Conservation (phyloP, 2,888 invertebrate species). For the Sphaerophoria rueppellii region DNA sequence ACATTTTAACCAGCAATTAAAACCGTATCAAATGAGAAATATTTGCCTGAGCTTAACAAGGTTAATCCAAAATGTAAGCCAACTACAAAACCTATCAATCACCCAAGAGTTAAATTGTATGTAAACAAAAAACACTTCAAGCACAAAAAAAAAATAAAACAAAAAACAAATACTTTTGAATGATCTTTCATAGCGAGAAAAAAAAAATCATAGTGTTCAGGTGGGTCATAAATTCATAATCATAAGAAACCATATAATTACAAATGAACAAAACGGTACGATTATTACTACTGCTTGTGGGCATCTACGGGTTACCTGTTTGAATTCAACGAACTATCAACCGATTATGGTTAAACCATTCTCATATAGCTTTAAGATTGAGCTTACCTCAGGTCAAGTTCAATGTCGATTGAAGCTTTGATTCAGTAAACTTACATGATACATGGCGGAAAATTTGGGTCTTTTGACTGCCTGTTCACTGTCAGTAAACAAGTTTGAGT, state of each 20-base stretch:
- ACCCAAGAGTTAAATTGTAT: background rate
- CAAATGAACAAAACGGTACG: background rate
- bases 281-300: background rate
- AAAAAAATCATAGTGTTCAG: constrained; percentile 7
- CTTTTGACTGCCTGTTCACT: background rate
- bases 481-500: background rate
- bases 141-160: background rate
- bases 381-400: constrained; percentile 54
- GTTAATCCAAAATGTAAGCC: constrained; percentile 17
- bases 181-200: background rate
- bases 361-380: background rate
- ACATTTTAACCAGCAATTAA: constrained; percentile 1
- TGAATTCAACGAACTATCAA: constrained; percentile 10
- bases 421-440: background rate
- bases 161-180: background rate
- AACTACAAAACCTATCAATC: constrained; percentile 40
- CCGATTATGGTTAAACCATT: background rate
- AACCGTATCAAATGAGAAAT: background rate
- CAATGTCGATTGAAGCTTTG: constrained; percentile 39
- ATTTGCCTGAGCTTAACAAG: background rate
- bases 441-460: background rate
- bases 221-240: background rate
- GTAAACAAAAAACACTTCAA: background rate
- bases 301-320: constrained; percentile 29
- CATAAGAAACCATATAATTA: background rate